These are phyloP conservation scores for Lacerta agilis DNA, from an alignment of 2,797 vertebrate species.

Conservation along the genomic window DNA sequence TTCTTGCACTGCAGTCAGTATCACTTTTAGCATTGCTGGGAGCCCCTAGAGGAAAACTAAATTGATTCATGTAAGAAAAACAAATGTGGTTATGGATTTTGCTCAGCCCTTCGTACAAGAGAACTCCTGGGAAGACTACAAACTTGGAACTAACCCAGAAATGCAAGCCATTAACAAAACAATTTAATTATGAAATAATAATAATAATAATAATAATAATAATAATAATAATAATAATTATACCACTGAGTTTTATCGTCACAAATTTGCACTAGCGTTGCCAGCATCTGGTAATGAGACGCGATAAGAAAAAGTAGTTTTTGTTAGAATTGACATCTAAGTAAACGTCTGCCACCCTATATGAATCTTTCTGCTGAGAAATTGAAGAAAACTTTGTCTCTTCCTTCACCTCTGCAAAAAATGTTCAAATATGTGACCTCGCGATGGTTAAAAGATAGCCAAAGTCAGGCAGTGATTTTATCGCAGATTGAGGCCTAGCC, in stretches of 20 bases:
- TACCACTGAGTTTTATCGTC: slow-evolving; percentile 48
- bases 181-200: not conserved
- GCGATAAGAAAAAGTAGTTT: slow-evolving; percentile 26
- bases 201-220: not conserved
- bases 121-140: not conserved
- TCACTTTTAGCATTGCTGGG: slow-evolving; percentile 38
- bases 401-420: slow-evolving; percentile 44
- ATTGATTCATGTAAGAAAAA: slow-evolving; percentile 45
- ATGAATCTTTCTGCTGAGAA: slow-evolving; percentile 36
- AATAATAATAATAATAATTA: not conserved
- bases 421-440: slow-evolving; percentile 66
- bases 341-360: not conserved
- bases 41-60: slow-evolving; percentile 50
- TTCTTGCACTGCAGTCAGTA: slow-evolving; percentile 37
- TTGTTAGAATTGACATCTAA: slow-evolving; percentile 23
- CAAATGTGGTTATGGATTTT: slow-evolving; percentile 39
- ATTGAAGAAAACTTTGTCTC: slow-evolving; percentile 33
- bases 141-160: not conserved
- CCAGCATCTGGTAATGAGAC: slow-evolving; percentile 3
- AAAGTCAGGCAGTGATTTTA: slow-evolving; percentile 68
- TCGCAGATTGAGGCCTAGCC: slow-evolving; percentile 71
- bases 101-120: not conserved
- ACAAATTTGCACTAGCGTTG: slow-evolving; percentile 22
- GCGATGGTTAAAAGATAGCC: slow-evolving; percentile 72
- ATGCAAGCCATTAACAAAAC: slow-evolving; percentile 29